These are phyloP conservation scores for Petrocephalus sullivani DNA, from an alignment of 2,797 vertebrate genomes.

Conservation along the genomic window DNA sequence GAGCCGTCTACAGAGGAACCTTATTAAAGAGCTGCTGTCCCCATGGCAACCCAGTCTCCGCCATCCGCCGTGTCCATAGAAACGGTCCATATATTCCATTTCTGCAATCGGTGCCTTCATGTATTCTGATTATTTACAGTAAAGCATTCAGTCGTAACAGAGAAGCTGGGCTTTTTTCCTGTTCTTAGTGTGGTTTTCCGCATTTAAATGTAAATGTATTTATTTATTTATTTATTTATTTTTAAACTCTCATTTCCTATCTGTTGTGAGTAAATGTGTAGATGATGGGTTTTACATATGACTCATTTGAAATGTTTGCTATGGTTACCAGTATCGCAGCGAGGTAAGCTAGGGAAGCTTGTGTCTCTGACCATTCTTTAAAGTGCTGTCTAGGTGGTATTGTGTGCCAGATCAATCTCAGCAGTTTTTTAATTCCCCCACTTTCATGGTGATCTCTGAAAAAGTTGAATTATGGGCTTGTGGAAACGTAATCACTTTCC, in stretches of 20 bases:
- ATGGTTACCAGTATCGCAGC: not conserved
- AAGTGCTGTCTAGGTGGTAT: not conserved
- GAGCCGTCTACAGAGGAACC: constrained; percentile 55
- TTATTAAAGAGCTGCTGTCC: constrained; percentile 58
- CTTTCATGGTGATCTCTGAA: not conserved
- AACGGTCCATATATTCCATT: constrained; percentile 47
- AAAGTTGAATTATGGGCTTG: not conserved
- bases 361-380: not conserved
- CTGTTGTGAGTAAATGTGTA: not conserved
- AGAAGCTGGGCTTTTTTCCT: not conserved
- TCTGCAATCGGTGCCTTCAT: not conserved
- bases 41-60: constrained; percentile 58
- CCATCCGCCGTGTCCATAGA: constrained; percentile 52
- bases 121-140: not conserved
- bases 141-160: not conserved
- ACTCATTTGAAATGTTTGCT: not conserved
- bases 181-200: not conserved
- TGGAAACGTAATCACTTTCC: not conserved
- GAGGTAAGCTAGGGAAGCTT: not conserved
- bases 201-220: not conserved
- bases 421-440: not conserved
- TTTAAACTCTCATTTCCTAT: not conserved
- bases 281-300: not conserved
- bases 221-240: not conserved
- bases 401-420: not conserved